Evolutionary conservation across 2,888 invertebrate species (phyloP), one percentile per base, ranked within the genome.

Genomic region (Caenorhabditis sinica): DNA sequence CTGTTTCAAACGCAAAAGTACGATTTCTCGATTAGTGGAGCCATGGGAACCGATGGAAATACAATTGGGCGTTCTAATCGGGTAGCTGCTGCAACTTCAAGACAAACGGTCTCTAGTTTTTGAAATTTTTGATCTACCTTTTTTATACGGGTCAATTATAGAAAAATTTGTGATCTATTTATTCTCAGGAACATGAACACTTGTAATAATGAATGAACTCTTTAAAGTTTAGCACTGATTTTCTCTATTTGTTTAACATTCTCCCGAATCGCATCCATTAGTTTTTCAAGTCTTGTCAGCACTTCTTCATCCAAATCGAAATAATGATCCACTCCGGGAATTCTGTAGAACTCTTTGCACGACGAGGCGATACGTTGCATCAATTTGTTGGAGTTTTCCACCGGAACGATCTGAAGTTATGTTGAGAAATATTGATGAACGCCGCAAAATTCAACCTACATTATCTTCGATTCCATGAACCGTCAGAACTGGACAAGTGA

Each of bases 381-480:
- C 53, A 88, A 40, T 20, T 60, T 68, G 13, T 71, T 65, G 0
- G 88, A 85, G 30, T 88, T 88, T 63, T 83, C 72, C 43, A 81
- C 77, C 0, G 88, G 86, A 9, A 88, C 88, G 13, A 83, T 77
- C 88, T 86, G 77, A 56, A 86, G 75, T n/a, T n/a, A n/a, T n/a
- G 36, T 40, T 2, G 20, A 17, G n/a, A 49, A 25, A 40, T 15
- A 30, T 9, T 45, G 25, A n/a, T n/a, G n/a, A n/a, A n/a, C n/a
- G n/a, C 6, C 20, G 9, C 9, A 2, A 33, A 33, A 45, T 43
- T 11, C 11, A n/a, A 49, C 61, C 30, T 23, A 87, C 88, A 30
- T 83, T 81, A 49, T 88, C 88, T 9, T 56, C 43, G 1, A 66
- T 69, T 68, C 88, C 88, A 33, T 88, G 88, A n/a, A 81, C 82